These are phyloP conservation scores for Conops quadrifasciatus DNA, from an alignment of 2,888 invertebrate species.

Conservation along the genomic window DNA sequence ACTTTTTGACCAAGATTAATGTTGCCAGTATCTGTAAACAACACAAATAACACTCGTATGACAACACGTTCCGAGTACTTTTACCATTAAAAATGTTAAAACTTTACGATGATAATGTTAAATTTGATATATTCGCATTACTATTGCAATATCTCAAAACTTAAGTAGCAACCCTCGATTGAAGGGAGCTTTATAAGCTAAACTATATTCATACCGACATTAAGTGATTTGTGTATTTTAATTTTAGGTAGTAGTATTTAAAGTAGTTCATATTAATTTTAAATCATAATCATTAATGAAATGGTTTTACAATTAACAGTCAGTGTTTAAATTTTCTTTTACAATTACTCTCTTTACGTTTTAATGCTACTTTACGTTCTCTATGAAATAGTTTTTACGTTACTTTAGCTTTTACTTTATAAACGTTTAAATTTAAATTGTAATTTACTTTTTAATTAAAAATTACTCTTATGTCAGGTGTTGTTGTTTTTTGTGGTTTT, in stretches of 20 bases:
- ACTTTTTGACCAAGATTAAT: no score
- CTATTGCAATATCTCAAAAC: no score
- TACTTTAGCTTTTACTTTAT: constrained; percentile 44
- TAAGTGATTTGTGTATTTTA: constrained; percentile 39
- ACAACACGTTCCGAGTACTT: no score
- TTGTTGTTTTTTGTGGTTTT: constrained; percentile 39
- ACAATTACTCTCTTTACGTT: constrained; percentile 49
- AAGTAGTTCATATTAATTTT: constrained; percentile 47
- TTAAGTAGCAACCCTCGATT: no score
- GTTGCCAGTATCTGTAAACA: no score
- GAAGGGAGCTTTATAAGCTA: constrained; percentile 47
- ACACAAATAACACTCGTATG: no score
- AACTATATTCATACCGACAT: constrained; percentile 46
- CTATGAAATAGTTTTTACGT: constrained; percentile 33
- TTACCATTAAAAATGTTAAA: no score
- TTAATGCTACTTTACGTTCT: constrained; percentile 42
- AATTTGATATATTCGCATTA: no score
- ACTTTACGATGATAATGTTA: no score
- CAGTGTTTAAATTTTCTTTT: constrained; percentile 56
- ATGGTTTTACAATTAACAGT: constrained; percentile 66
- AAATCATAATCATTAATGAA: constrained; percentile 56
- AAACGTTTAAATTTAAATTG: constrained; percentile 42
- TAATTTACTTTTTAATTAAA: constrained; percentile 38
- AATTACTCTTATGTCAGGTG: constrained; percentile 52
- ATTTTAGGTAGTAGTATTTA: constrained; percentile 34